Conservation (phyloP, 2,888 invertebrate genomes). For the Agrotis segetum region DNA sequence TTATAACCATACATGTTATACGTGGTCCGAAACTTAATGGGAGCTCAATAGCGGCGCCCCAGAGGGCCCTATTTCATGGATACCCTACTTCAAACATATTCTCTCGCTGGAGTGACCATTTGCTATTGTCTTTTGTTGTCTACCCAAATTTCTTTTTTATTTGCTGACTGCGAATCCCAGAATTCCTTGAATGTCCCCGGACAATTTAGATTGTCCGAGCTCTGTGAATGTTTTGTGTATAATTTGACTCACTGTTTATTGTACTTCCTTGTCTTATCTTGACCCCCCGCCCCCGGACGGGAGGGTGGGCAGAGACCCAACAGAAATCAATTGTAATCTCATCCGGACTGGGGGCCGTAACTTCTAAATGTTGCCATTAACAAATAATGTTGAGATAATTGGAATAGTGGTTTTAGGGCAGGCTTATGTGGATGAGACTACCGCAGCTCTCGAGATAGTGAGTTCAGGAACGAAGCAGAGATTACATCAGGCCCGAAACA, state of each 20-base stretch:
- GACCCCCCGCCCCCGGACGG: neutral
- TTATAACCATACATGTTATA: conserved; percentile 62
- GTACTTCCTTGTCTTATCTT: conserved; percentile 43
- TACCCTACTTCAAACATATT: conserved; percentile 49
- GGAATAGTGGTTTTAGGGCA: conserved; percentile 2
- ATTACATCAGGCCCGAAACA: conserved; percentile 13
- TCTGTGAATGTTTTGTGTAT: conserved; percentile 48
- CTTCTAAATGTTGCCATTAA: conserved; percentile 19
- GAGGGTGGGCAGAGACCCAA: conserved; percentile 20
- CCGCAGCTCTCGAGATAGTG: neutral
- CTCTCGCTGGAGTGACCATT: conserved; percentile 59
- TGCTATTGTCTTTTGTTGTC: conserved; percentile 60
- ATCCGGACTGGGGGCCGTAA: conserved; percentile 13
- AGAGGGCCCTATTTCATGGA: conserved; percentile 43
- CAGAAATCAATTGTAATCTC: conserved; percentile 44
- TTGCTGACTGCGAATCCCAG: conserved; percentile 48
- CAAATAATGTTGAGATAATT: conserved; percentile 39
- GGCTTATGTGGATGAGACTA: conserved; percentile 13
- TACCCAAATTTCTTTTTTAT: conserved; percentile 63
- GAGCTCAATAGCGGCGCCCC: conserved; percentile 50
- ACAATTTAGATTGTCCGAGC: conserved; percentile 51
- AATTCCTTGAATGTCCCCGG: conserved; percentile 50
- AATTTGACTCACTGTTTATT: conserved; percentile 51
- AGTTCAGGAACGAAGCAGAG: neutral
- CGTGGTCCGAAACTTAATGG: conserved; percentile 65